These are phyloP conservation scores for Caenorhabditis wallacei DNA, from an alignment of 2,888 invertebrate genomes.

Conservation along the genomic window DNA sequence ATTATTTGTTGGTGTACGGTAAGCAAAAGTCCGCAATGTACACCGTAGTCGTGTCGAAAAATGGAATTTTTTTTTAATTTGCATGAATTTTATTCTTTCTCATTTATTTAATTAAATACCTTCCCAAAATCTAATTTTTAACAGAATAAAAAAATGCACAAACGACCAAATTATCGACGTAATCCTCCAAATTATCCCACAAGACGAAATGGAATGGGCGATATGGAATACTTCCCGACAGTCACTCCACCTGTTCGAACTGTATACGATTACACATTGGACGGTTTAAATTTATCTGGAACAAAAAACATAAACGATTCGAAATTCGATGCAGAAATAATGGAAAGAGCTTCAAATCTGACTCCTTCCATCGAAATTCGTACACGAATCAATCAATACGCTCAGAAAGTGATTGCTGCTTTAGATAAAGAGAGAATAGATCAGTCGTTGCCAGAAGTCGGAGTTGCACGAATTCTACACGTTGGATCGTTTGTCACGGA, in stretches of 20 bases:
- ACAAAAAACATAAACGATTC: conserved; percentile 17
- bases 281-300: conserved; percentile 6
- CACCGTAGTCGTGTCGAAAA: conserved; percentile 17
- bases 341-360: conserved; percentile 47
- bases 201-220: background rate
- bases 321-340: conserved; percentile 30
- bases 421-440: conserved; percentile 36
- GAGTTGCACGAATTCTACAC: conserved; percentile 7
- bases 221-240: background rate
- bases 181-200: no score
- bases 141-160: no score
- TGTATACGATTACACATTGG: conserved; percentile 37
- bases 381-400: conserved; percentile 8
- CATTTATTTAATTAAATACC: no score
- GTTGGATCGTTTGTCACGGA: conserved; percentile 51
- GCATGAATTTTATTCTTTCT: background rate
- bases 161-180: background rate
- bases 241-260: background rate
- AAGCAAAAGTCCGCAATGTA: conserved; percentile 48
- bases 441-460: conserved; percentile 29
- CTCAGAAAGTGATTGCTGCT: conserved; percentile 32
- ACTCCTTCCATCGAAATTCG: conserved; percentile 12
- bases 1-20: conserved; percentile 26
- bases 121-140: no score
- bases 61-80: background rate